Conservation (phyloP, 2,797 vertebrate species). For the Sciurus vulgaris region DNA sequence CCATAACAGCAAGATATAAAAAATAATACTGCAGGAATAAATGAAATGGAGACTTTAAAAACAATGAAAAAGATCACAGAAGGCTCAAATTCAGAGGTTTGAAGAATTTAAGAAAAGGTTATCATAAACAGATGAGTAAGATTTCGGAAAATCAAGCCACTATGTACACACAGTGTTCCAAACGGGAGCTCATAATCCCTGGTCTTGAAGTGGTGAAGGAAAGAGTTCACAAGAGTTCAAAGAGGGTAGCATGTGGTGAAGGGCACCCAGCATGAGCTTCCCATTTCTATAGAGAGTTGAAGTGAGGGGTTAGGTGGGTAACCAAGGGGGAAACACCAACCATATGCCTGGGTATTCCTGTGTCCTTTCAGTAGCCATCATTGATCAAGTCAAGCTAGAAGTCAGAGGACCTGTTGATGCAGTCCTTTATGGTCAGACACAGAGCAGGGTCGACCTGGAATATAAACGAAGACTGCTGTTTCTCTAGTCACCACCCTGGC, state of each 20-base stretch:
- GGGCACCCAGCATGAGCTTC: background rate
- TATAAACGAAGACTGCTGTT: background rate
- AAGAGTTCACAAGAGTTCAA: background rate
- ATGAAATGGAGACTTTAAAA: background rate
- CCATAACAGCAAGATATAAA: no score
- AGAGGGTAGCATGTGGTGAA: background rate
- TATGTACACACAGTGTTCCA: background rate
- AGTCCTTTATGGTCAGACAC: background rate
- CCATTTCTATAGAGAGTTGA: background rate
- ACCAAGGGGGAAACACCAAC: background rate
- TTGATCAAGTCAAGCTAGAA: background rate
- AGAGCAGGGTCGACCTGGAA: background rate
- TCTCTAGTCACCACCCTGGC: background rate
- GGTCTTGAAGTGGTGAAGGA: background rate
- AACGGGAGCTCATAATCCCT: background rate
- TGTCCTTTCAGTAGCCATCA: background rate
- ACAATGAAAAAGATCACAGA: background rate
- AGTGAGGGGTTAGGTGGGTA: background rate
- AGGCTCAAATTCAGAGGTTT: background rate
- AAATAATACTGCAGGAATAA: background rate
- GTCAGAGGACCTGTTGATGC: background rate
- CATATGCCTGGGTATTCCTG: background rate
- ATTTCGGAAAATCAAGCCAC: background rate
- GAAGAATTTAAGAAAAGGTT: background rate
- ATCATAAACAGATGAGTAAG: background rate